phyloP scores from a whole-genome alignment of 2,113 vertebrate genomes.

The Anolis carolinensis region DNA sequence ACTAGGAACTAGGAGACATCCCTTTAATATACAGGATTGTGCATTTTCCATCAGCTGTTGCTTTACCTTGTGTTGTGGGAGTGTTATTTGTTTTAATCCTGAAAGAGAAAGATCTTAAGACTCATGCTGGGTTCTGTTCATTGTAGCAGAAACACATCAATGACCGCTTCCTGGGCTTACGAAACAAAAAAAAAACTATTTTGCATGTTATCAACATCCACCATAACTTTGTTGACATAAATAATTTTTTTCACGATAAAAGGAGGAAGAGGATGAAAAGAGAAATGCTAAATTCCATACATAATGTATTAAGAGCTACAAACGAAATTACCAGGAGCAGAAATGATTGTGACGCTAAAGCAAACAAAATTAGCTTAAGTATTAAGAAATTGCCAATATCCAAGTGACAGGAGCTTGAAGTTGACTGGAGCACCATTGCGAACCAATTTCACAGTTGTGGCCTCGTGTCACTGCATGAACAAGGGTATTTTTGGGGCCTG shows the following conservation, averaged over 20 bases:
- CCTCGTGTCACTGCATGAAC: background rate
- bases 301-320: background rate
- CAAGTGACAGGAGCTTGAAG: background rate
- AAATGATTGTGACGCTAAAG: background rate
- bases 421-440: background rate
- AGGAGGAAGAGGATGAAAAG: too few relatives aligned
- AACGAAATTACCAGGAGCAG: background rate
- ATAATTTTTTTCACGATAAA: background rate
- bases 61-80: background rate
- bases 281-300: background rate
- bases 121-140: background rate
- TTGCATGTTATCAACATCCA: background rate
- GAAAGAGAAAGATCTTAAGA: conserved; percentile 7
- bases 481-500: background rate
- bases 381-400: background rate
- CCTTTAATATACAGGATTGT: background rate
- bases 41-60: background rate
- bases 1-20: background rate
- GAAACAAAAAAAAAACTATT: background rate
- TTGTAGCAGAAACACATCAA: background rate
- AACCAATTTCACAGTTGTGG: background rate
- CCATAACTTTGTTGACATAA: conserved; percentile 6
- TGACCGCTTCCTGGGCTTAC: background rate
- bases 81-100: background rate
- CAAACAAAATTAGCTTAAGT: conserved; percentile 5